Conservation (phyloP, 2,888 invertebrate species). For the Meghimatium bilineatum region DNA sequence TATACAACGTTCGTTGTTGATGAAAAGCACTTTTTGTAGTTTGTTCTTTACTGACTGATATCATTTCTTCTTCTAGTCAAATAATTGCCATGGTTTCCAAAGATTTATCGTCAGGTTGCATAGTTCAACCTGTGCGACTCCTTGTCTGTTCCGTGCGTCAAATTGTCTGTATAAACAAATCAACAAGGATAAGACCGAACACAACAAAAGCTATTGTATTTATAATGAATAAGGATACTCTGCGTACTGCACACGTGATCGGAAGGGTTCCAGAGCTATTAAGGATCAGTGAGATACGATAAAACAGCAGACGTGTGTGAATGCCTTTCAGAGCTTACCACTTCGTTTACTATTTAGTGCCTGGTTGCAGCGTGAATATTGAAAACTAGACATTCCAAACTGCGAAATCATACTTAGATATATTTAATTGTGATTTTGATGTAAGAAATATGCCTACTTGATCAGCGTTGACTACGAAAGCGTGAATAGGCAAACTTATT, state of each 20-base stretch:
- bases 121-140: background rate
- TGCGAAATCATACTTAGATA: too few species aligned
- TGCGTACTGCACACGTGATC: background rate
- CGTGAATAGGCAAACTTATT: too few species aligned
- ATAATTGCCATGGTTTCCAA: background rate
- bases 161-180: background rate
- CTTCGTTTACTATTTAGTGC: background rate
- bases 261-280: background rate
- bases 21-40: background rate
- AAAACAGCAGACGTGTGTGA: conserved; percentile 4
- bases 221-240: background rate
- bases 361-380: too few species aligned
- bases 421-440: too few species aligned
- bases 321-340: background rate
- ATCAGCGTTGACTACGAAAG: too few species aligned
- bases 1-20: background rate
- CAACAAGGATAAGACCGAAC: background rate
- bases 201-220: background rate
- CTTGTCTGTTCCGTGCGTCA: background rate
- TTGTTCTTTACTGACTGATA: background rate
- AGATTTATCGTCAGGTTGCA: background rate
- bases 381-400: too few species aligned
- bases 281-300: background rate
- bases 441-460: too few species aligned
- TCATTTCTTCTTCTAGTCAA: background rate